Conservation (phyloP, 2,797 vertebrate genomes). For the Discoglossus pictus region DNA sequence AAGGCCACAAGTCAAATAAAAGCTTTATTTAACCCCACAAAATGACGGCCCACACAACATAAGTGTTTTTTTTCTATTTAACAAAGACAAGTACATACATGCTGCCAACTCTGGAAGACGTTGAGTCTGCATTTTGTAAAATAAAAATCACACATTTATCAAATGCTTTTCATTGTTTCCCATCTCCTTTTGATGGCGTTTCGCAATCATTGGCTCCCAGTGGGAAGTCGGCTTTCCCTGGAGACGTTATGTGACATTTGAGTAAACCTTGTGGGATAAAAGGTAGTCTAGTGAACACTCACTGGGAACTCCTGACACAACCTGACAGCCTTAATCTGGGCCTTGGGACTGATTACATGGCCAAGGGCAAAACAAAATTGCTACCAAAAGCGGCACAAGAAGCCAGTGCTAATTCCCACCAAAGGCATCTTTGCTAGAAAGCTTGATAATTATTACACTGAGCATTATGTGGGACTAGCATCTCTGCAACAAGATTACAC, state of each 20-base stretch:
- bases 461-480: conserved; percentile 4
- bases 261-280: conserved; percentile 75
- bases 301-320: conserved; percentile 68
- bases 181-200: conserved; percentile 63
- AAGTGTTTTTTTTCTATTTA: too few species aligned
- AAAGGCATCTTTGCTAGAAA: not conserved
- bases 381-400: conserved; percentile 20
- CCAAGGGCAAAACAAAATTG: conserved; percentile 55
- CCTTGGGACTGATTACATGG: conserved; percentile 62
- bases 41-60: too few species aligned
- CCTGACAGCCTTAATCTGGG: conserved; percentile 73
- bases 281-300: conserved; percentile 67
- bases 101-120: too few species aligned
- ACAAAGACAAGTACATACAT: too few species aligned
- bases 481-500: conserved; percentile 5
- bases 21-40: too few species aligned
- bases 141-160: conserved; percentile 59
- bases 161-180: conserved; percentile 59
- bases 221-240: conserved; percentile 65
- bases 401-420: conserved; percentile 30
- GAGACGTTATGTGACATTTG: conserved; percentile 77
- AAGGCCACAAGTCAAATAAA: too few species aligned
- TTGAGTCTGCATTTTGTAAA: conserved; percentile 25
- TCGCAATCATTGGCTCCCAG: conserved; percentile 68
- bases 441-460: conserved; percentile 9